Base-by-base conservation (phyloP, 2,113 vertebrate genomes). In the Gobiocypris rarus region DNA sequence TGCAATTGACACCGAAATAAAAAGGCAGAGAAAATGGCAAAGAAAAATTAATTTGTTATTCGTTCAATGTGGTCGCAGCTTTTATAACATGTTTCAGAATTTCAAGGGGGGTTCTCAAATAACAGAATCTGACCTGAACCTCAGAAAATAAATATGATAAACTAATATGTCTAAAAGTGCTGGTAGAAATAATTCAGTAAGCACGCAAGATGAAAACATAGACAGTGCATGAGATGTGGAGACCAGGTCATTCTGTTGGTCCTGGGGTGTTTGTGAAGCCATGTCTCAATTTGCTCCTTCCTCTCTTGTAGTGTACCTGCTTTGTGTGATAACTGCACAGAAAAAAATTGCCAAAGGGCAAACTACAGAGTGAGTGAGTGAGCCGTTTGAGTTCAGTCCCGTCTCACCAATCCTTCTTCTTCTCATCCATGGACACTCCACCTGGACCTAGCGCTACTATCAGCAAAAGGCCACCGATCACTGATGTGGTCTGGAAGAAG, bases 401-500 rank as follows among this genome's bases (percentile, higher is more conserved):
- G 34, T 76, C 83, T 88, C 86, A 99, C 98, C 98, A 99, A 87
- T 99, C 98, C 78, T 99, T 99, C 91, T 99, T 99, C 92, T 99
- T 99, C 93, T 99, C 98, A 38, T 99, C 98, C 97, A 99, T 99
- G 89, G 98, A 99, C 82, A 99, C 98, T 2, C 98, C 98, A 0
- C 98, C 98, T 0, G 98, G 98, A 54, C 98, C 98, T 10, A 98
- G 94, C 0, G 98, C 98, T 90, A 99, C 97, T 88, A 99, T 96
- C 0, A 99, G 91, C 38, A 99, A 95, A 81, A 99, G 93, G 63
- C 98, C 98, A 13, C 98, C 98, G n/a, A 99, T 98, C 85, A 99
- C 98, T 0, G 98, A 99, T 88, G 97, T 98, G 94, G 97, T 98
- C 95, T 99, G 98, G 96, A 99, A 99, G 95, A 99, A 99, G 92